Evolutionary conservation across 1,140 invertebrate genomes (phyloP).

Genomic region (Conus ventricosus): DNA sequence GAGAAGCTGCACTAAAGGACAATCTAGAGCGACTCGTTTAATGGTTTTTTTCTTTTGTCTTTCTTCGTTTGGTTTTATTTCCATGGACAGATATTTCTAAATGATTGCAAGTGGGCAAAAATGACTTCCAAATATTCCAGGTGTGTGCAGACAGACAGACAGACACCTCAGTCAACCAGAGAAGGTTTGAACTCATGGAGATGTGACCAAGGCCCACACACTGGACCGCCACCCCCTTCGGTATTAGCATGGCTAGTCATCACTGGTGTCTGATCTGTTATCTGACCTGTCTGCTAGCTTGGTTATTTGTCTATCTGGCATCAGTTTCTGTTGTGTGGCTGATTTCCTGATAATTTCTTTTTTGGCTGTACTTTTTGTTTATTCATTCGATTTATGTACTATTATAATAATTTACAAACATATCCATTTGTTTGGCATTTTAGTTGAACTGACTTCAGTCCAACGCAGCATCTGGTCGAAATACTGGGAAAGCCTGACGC

Average conservation of each 20-base stretch:
- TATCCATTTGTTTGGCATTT: background rate
- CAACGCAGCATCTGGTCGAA: too few species aligned
- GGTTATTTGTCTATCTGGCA: background rate
- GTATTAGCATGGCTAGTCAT: conserved; percentile 10
- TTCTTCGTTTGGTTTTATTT: too few species aligned
- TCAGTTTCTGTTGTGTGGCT: background rate
- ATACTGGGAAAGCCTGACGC: too few species aligned
- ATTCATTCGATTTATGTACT: too few species aligned
- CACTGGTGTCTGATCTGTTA: background rate
- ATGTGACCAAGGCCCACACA: background rate
- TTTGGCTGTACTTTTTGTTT: too few species aligned
- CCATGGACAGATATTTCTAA: too few species aligned
- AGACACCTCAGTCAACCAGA: background rate
- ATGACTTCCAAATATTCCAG: too few species aligned
- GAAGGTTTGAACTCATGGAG: background rate
- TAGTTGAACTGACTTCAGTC: background rate
- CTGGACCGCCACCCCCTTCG: background rate
- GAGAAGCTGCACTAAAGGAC: too few species aligned
- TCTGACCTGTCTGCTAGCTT: background rate
- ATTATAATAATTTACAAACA: background rate
- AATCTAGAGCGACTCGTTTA: too few species aligned
- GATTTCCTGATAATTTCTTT: background rate
- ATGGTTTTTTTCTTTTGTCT: too few species aligned
- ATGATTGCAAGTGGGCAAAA: too few species aligned
- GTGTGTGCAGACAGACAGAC: too few species aligned